Evolutionary conservation across 2,888 invertebrate genomes (phyloP), one percentile per base, ranked within the genome.

Genomic region (Drosophila setosimentum): DNA sequence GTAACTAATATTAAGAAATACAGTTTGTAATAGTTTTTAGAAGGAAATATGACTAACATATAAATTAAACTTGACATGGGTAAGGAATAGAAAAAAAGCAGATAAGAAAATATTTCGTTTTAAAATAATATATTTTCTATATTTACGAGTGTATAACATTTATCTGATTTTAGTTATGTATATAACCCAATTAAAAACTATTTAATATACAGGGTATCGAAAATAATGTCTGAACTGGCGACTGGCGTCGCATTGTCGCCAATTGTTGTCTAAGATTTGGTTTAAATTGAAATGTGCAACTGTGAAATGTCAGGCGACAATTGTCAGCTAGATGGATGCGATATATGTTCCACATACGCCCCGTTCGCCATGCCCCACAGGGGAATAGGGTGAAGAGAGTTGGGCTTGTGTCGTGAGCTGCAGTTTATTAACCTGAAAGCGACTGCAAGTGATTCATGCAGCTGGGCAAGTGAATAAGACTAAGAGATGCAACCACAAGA

Each of bases 251-350:
- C 78, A 70, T 68, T 77, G 81, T 82, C 82, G 82, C 74, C 71
- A 77, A 73, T 68, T 65, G 73, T 58, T 62, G 70, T 75, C 81
- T 81, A 78, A 80, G 80, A 73, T 80, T 78, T 74, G 60, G 71
- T 74, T 91, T 91, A 83, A 91, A 91, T 91, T 92, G 91, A 91
- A 91, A 91, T 91, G 91, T 91, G 91, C 91, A 91, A 90, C 89
- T 90, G 88, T 74, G 76, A 89, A 85, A 89, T 91, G 91, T 91
- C 91, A 91, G 83, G 77, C 71, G 77, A 65, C 88, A 91, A 91
- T 91, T 91, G 90, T 85, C 87, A 65, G 53, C 86, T 86, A 86
- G 85, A 86, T 86, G 85, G 88, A 86, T 86, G 85, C 86, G 85
- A 82, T 79, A 85, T 55, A 37, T 24, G 45, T 88, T 75, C 61